Conservation (phyloP, 2,113 vertebrate genomes). For the Eudyptes chrysolophus region DNA sequence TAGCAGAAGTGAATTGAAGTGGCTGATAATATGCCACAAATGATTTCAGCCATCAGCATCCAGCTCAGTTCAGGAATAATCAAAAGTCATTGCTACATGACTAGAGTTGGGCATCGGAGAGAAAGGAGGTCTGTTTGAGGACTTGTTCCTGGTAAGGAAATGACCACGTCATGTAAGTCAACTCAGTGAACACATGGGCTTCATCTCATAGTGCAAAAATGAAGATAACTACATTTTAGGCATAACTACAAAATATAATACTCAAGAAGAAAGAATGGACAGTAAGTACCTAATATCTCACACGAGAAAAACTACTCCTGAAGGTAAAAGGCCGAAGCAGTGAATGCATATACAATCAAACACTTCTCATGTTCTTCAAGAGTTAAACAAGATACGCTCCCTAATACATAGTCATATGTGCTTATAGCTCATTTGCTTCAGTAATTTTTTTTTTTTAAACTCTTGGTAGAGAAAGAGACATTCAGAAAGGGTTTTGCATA, state of each 20-base stretch:
- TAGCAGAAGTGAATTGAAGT: constrained; percentile 31
- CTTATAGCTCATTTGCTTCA: neutral
- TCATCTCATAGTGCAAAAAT: neutral
- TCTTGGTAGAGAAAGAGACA: neutral
- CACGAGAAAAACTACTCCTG: neutral
- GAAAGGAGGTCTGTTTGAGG: neutral
- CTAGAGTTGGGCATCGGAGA: neutral
- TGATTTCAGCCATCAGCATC: constrained; percentile 13
- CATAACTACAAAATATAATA: neutral
- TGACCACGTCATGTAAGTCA: neutral
- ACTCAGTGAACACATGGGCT: neutral
- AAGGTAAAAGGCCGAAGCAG: neutral
- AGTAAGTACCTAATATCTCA: neutral
- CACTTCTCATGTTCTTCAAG: neutral
- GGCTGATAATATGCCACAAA: constrained; percentile 9
- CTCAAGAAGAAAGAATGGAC: neutral
- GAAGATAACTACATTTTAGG: neutral
- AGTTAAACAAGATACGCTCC: neutral
- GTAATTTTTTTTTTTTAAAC: neutral
- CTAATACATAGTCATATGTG: neutral
- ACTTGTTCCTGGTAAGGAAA: neutral
- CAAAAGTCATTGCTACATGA: neutral
- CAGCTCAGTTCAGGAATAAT: neutral
- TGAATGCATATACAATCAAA: neutral
- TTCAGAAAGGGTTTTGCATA: neutral